A percentile compares a stretch with the other conserved stretches of the same genome.
phyloP scores from a whole-genome alignment of 2,797 vertebrate species.

The Molossus alvarezi region DNA sequence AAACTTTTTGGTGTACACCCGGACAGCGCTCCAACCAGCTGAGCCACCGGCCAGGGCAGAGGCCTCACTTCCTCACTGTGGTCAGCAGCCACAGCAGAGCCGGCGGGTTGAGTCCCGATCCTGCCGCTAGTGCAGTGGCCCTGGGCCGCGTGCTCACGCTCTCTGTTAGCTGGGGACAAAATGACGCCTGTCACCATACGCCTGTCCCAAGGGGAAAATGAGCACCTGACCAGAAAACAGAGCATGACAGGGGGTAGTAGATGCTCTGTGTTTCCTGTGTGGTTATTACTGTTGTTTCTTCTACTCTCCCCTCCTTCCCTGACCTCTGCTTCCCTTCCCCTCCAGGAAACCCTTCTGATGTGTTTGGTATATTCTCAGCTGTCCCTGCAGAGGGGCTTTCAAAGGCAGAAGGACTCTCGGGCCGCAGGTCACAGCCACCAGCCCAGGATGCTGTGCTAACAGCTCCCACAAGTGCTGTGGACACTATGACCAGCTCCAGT shows the following conservation, averaged over 20 bases:
- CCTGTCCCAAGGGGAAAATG: neutral
- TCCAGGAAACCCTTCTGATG: constrained; percentile 40
- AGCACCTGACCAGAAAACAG: neutral
- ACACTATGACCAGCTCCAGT: constrained; percentile 5
- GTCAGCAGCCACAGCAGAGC: neutral
- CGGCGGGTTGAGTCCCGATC: neutral
- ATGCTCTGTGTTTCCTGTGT: neutral
- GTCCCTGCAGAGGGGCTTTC: constrained; percentile 59
- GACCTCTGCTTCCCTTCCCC: neutral
- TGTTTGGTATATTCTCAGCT: constrained; percentile 28
- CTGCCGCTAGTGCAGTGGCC: neutral
- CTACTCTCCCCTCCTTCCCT: neutral
- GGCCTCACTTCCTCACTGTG: neutral
- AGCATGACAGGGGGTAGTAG: accelerated
- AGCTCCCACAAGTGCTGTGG: neutral
- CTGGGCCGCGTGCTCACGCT: no score
- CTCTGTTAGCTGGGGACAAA: neutral
- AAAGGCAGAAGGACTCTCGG: constrained; percentile 70
- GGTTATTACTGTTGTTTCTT: neutral
- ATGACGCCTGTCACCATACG: accelerated
- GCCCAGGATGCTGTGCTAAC: neutral
- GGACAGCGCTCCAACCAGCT: no score
- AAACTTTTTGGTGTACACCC: no score
- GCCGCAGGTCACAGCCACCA: constrained; percentile 58
- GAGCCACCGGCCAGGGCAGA: neutral